Evolutionary conservation across 2,888 invertebrate genomes (phyloP), one percentile per base, ranked within the genome.

Genomic region (Cylindroiulus punctatus): DNA sequence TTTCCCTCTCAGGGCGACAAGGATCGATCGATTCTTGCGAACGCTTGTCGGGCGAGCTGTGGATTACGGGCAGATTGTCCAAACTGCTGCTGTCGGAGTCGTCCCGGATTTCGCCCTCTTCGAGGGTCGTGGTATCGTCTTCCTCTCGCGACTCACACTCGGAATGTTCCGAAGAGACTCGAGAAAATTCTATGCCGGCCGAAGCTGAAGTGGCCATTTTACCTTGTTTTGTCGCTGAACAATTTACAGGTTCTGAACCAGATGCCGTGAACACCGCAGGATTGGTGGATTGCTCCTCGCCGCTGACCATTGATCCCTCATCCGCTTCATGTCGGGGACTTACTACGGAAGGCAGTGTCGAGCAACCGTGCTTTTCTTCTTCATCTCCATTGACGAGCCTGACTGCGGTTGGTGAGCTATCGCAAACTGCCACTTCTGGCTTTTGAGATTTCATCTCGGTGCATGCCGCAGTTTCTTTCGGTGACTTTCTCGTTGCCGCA

Each of bases 91-190:
- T 82, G 36, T 36, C 82, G 8, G 42, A 36, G 14, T 82, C 36
- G 5, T 81, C 82, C 42, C 32, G 82, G 22, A 82, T 82, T 82
- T 82, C 82, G 22, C 82, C 82, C 26, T 82, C 82, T 82, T 82
- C 82, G 0, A 36, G 36, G 36, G 14, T 12, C 10, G 1, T 82
- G 7, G 7, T 10, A 36, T 82, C 36, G 1, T 82, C 82, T 1
- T 82, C 82, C n/a, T 36, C 36, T 82, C 36, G 82, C 5, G 10
- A 17, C 17, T 7, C 7, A 26, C 8, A 17, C 30, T n/a, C 36
- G n/a, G n/a, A n/a, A 40, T 30, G 14, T 81, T n/a, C 40, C 10
- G 8, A n/a, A 36, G 14, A 36, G 5, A 22, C 36, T 65, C 26
- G 1, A 3, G n/a, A n/a, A 57, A 17, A 14, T 10, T 10, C n/a